Evolutionary conservation across 2,797 vertebrate species (phyloP).

Genomic region (Gallinago stenura): DNA sequence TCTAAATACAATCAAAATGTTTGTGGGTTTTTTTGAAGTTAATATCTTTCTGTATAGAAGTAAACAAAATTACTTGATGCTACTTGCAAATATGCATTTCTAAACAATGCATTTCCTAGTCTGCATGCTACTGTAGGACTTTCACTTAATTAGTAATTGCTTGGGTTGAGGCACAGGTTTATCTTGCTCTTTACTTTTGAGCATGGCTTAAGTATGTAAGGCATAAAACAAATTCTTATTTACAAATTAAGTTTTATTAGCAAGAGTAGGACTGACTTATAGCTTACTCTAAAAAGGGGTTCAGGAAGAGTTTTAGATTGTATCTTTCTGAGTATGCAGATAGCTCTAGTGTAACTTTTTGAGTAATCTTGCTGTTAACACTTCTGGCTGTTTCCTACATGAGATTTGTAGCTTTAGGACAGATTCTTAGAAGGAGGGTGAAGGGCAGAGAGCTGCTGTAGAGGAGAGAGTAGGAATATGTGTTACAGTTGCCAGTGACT

Average conservation of each 20-base stretch:
- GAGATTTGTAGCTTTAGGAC: not conserved
- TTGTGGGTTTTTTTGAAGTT: rapidly evolving
- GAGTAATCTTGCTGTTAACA: not conserved
- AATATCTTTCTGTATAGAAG: not conserved
- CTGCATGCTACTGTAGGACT: not conserved
- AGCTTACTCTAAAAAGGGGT: not conserved
- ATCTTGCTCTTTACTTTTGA: constrained; percentile 26
- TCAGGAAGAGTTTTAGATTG: not conserved
- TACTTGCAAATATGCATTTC: not conserved
- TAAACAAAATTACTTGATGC: not conserved
- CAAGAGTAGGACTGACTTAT: not conserved
- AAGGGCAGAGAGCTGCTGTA: not conserved
- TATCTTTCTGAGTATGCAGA: not conserved
- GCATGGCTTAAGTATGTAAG: not conserved
- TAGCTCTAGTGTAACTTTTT: not conserved
- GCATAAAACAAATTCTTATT: not conserved
- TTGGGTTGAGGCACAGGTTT: constrained; percentile 33
- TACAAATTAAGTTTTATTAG: not conserved
- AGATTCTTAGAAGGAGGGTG: not conserved
- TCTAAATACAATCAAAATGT: not conserved
- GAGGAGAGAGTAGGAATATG: not conserved
- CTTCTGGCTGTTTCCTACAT: not conserved
- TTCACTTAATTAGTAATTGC: constrained; percentile 15
- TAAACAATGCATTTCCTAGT: not conserved
- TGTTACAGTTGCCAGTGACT: not conserved